A percentile compares a stretch with the other conserved stretches of the same genome.
Conservation (phyloP, 37 sponge, comb jelly and placozoan species). For the Hexactinellida sp. region DNA sequence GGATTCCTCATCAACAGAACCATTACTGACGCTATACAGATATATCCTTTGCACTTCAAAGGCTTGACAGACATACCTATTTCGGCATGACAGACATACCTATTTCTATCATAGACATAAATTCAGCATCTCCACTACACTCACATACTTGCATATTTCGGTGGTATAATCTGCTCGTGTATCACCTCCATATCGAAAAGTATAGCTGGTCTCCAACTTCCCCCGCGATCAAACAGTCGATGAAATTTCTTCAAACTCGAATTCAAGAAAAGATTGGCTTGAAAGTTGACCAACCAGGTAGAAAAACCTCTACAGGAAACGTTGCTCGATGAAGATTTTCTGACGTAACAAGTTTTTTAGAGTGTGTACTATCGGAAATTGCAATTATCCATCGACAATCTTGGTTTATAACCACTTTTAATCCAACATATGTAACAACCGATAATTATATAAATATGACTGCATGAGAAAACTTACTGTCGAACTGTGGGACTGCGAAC, state of each 20-base stretch:
- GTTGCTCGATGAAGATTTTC: neutral
- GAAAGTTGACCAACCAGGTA: neutral
- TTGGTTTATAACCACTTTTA: no score
- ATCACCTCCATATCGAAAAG: neutral
- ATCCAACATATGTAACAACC: no score
- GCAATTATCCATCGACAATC: neutral
- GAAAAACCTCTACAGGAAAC: neutral
- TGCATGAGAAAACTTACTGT: no score
- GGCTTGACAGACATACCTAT: no score
- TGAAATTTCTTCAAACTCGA: neutral
- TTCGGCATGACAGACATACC: neutral
- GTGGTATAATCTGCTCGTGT: neutral
- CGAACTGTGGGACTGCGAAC: no score
- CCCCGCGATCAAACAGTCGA: neutral
- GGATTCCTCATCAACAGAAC: neutral
- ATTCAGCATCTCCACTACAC: neutral
- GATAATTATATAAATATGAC: no score
- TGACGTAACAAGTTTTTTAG: neutral
- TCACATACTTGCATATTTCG: neutral
- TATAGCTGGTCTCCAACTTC: neutral
- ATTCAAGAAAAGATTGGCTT: neutral
- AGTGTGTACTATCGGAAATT: neutral
- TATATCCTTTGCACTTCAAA: neutral
- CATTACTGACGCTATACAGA: neutral
- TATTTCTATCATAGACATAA: neutral